phyloP scores from a whole-genome alignment of 2,113 vertebrate genomes.

The Nestor notabilis region DNA sequence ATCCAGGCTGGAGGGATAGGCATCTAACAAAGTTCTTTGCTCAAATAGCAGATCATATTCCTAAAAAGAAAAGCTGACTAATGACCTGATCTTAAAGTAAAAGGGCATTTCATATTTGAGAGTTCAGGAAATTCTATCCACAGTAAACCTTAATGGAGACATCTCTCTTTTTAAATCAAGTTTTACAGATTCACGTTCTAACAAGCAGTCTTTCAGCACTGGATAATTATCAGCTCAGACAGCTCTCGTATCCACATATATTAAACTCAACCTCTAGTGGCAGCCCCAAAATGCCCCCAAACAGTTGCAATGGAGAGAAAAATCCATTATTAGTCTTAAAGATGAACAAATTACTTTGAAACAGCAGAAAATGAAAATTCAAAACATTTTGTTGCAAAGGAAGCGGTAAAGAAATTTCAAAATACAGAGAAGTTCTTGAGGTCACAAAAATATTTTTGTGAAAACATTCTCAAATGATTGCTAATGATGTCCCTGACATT shows the following conservation, averaged over 20 bases:
- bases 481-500: slow-evolving; percentile 7
- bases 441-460: slow-evolving; percentile 44
- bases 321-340: background rate
- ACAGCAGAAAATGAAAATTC: background rate
- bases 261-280: background rate
- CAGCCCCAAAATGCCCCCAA: background rate
- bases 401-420: slow-evolving; percentile 22
- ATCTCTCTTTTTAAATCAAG: background rate
- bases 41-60: slow-evolving; percentile 13
- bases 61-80: slow-evolving; percentile 13
- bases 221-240: slow-evolving; percentile 1
- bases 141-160: background rate
- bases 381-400: slow-evolving; percentile 29
- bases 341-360: background rate
- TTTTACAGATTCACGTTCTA: slow-evolving; percentile 15
- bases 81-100: background rate
- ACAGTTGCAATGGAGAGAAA: background rate
- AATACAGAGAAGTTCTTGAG: slow-evolving; percentile 5
- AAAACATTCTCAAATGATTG: slow-evolving; percentile 45
- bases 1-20: background rate
- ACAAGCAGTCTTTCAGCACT: background rate
- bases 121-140: slow-evolving; percentile 14
- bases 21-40: background rate
- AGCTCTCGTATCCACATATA: background rate
- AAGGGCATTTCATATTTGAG: background rate